phyloP scores from a whole-genome alignment of 2,888 invertebrate genomes.

The Azorinus chamasolen region DNA sequence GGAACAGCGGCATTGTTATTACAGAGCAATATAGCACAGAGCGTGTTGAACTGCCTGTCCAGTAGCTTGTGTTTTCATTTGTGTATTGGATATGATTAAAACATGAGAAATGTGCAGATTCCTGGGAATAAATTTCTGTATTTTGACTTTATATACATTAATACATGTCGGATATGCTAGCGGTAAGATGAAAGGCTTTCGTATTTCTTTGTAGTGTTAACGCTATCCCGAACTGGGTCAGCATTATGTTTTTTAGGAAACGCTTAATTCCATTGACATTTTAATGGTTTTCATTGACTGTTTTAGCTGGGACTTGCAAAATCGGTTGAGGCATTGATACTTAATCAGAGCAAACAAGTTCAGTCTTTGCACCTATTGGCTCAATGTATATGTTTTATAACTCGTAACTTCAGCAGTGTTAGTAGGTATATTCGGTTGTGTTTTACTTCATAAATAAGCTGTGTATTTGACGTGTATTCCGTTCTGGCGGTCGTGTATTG shows the following conservation, averaged over 20 bases:
- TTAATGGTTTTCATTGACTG: too few relatives aligned
- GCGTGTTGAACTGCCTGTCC: neutral
- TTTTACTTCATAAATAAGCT: too few relatives aligned
- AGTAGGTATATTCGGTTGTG: too few relatives aligned
- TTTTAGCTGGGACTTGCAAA: too few relatives aligned
- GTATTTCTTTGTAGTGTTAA: neutral
- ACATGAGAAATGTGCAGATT: conserved; percentile 3
- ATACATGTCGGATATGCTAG: neutral
- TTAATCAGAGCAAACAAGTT: too few relatives aligned
- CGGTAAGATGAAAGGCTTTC: conserved; percentile 7
- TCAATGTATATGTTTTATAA: too few relatives aligned
- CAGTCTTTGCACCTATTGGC: too few relatives aligned
- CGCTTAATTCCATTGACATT: too few relatives aligned
- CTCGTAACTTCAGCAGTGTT: too few relatives aligned
- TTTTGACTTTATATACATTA: neutral
- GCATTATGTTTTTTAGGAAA: conserved; percentile 2
- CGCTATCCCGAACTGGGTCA: neutral
- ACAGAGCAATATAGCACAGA: conserved; percentile 4
- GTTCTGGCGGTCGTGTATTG: too few relatives aligned
- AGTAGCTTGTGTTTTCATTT: neutral
- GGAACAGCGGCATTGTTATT: conserved; percentile 5
- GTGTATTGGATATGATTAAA: conserved; percentile 9
- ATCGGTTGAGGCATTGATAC: too few relatives aligned
- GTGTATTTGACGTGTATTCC: too few relatives aligned
- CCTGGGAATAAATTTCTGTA: neutral